Conservation (phyloP, 2,113 vertebrate species). For the Hemiprocne comata region DNA sequence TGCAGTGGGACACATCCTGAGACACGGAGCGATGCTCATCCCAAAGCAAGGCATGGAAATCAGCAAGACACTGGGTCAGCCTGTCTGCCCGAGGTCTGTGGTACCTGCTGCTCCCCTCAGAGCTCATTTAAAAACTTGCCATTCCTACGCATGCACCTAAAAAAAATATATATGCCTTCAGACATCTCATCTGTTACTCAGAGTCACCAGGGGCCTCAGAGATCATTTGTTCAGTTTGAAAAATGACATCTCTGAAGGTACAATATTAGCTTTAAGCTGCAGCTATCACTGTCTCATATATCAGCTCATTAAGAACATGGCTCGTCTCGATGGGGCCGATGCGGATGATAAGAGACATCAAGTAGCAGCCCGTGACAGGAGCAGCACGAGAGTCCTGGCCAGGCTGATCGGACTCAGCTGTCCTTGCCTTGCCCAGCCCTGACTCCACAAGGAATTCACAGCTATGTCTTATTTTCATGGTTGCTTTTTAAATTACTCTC, state of each 20-base stretch:
- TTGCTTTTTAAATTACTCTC: not conserved
- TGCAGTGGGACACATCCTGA: not conserved
- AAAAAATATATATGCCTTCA: not conserved
- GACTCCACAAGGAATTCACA: not conserved
- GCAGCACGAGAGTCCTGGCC: not conserved
- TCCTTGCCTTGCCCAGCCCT: not conserved
- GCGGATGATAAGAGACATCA: constrained; percentile 52
- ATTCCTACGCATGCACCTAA: not conserved
- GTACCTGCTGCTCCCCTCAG: not conserved
- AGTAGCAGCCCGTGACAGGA: constrained; percentile 33
- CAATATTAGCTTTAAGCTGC: constrained; percentile 24
- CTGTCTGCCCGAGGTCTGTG: not conserved
- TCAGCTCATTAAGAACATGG: constrained; percentile 58
- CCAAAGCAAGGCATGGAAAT: not conserved
- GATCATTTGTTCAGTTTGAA: constrained; percentile 52
- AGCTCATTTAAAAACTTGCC: not conserved
- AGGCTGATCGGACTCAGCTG: constrained; percentile 53
- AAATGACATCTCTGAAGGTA: constrained; percentile 20
- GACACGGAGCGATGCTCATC: accelerated
- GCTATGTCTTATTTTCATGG: not conserved
- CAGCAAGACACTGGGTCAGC: accelerated
- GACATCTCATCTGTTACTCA: not conserved
- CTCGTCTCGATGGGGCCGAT: not conserved
- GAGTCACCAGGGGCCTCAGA: constrained; percentile 12
- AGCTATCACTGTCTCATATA: constrained; percentile 40